Evolutionary conservation across 2,113 vertebrate genomes (phyloP).

Genomic region (Indri indri): DNA sequence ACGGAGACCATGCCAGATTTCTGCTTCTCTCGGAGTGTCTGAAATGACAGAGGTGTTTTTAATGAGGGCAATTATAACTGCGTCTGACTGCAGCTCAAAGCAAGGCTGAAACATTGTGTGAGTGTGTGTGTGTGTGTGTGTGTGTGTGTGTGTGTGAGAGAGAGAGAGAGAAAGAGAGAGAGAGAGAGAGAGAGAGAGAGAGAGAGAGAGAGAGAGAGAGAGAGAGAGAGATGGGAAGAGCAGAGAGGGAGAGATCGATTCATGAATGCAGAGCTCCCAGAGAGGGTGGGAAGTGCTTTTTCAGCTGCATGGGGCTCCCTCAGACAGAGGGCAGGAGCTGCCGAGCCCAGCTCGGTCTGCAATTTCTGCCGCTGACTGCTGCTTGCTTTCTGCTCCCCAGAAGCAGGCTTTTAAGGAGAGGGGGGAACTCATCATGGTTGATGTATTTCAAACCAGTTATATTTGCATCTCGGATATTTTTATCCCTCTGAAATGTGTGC

Average conservation of each 20-base stretch:
- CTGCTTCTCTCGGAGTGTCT: neutral
- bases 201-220: neutral
- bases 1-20: neutral
- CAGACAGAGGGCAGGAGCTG: neutral
- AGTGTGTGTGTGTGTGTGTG: neutral
- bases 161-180: neutral
- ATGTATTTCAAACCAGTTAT: conserved; percentile 54
- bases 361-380: accelerated
- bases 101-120: neutral
- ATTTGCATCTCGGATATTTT: conserved; percentile 67
- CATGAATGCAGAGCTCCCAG: neutral
- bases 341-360: accelerated
- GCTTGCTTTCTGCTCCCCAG: neutral
- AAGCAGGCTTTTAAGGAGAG: neutral
- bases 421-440: conserved; percentile 26
- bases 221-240: no score
- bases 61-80: conserved; percentile 1
- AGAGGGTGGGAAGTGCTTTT: neutral
- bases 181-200: neutral
- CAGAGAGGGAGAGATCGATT: neutral
- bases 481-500: conserved; percentile 60
- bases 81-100: neutral
- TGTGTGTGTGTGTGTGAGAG: neutral
- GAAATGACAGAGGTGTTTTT: neutral
- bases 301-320: accelerated